Percentiles rank a stretch among this genome's conserved stretches.
These are phyloP conservation scores for Melanotaenia nigrans DNA, from an alignment of 2,797 vertebrate species.

Conservation along the genomic window DNA sequence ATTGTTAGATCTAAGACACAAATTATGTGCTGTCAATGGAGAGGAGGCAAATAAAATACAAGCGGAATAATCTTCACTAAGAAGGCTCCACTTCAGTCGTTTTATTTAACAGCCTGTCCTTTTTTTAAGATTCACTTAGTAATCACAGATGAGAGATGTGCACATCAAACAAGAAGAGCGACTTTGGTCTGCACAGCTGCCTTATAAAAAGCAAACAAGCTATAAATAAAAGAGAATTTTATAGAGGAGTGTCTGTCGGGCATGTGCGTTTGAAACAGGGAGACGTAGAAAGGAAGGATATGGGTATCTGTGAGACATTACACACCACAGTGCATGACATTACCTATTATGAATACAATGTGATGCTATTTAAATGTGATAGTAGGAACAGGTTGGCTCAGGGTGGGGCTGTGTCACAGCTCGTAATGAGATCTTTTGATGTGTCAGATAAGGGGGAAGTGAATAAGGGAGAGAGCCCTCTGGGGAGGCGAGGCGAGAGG, in stretches of 20 bases:
- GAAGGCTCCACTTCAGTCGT: slow-evolving; percentile 75
- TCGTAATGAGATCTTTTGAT: slow-evolving; percentile 86
- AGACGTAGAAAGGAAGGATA: slow-evolving; percentile 52
- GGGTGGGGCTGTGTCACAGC: slow-evolving; percentile 76
- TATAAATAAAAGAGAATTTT: slow-evolving; percentile 87
- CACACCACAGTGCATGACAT: slow-evolving; percentile 77
- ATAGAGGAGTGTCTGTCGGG: slow-evolving; percentile 82
- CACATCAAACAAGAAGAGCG: slow-evolving; percentile 83
- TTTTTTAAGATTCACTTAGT: slow-evolving; percentile 75
- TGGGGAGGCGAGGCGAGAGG: slow-evolving; percentile 73
- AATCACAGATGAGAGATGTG: slow-evolving; percentile 82
- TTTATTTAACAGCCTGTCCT: slow-evolving; percentile 80
- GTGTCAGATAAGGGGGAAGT: slow-evolving; percentile 81
- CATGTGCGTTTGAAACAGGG: slow-evolving; percentile 64
- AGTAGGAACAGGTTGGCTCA: slow-evolving; percentile 78
- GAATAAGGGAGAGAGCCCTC: slow-evolving; percentile 65
- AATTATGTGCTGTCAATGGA: slow-evolving; percentile 60
- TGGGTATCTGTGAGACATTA: slow-evolving; percentile 68
- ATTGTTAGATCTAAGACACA: slow-evolving; percentile 35
- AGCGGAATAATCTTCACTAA: slow-evolving; percentile 67
- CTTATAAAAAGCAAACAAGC: slow-evolving; percentile 87
- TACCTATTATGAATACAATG: slow-evolving; percentile 81
- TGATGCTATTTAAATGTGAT: slow-evolving; percentile 82
- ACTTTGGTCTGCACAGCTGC: slow-evolving; percentile 80
- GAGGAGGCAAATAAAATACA: slow-evolving; percentile 70